Conservation (phyloP, 2,888 invertebrate species). For the Argynnis bischoffii region DNA sequence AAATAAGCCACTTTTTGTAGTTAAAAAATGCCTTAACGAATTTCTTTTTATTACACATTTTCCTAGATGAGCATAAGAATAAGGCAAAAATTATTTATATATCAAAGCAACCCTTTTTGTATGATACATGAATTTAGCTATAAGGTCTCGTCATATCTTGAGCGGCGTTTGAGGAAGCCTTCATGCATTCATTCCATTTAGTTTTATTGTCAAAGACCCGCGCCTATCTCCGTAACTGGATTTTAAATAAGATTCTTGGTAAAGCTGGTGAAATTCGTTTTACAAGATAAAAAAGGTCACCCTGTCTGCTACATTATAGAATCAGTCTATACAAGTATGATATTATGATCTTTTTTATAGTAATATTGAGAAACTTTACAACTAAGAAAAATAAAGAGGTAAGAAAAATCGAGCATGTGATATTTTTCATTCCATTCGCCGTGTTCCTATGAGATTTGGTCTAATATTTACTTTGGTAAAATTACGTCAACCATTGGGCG, state of each 20-base stretch:
- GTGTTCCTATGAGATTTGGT: conserved; percentile 67
- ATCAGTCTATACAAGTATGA: conserved; percentile 68
- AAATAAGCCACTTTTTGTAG: conserved; percentile 31
- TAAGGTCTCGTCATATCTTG: conserved; percentile 71
- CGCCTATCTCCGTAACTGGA: conserved; percentile 81
- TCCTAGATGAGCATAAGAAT: conserved; percentile 53
- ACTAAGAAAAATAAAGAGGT: conserved; percentile 46
- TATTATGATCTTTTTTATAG: conserved; percentile 70
- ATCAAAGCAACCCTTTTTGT: conserved; percentile 64
- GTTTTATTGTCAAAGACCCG: conserved; percentile 80
- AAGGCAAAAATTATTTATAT: conserved; percentile 56
- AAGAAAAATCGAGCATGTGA: conserved; percentile 54
- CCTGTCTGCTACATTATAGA: conserved; percentile 68
- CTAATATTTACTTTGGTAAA: conserved; percentile 76
- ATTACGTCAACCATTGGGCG: conserved; percentile 69
- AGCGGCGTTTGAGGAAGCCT: conserved; percentile 70
- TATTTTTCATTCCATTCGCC: conserved; percentile 68
- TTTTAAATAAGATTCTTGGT: conserved; percentile 80
- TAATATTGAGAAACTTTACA: conserved; percentile 43
- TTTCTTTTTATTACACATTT: conserved; percentile 47
- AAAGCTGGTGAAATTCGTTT: conserved; percentile 76
- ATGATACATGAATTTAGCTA: conserved; percentile 65
- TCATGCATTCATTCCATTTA: conserved; percentile 81
- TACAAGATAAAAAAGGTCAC: conserved; percentile 80
- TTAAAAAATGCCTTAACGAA: conserved; percentile 43